A percentile compares a stretch with the other conserved stretches of the same genome.
phyloP scores from a whole-genome alignment of 2,797 vertebrate species.

The Enteromius thamalakanensis region DNA sequence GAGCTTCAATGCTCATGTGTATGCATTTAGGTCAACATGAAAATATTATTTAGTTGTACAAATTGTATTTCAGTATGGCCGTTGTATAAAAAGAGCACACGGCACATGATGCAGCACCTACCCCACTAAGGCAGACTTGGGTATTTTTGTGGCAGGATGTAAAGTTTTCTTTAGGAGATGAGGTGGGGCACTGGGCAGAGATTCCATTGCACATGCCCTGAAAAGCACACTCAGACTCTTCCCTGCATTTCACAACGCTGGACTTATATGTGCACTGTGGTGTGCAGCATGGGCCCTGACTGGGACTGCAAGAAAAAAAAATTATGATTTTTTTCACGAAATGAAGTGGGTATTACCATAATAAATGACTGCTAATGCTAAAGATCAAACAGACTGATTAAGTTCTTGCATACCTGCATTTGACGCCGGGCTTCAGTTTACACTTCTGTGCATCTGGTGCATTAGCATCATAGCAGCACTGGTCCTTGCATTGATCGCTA shows the following conservation, averaged over 20 bases:
- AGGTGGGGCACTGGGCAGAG: constrained; percentile 84
- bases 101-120: constrained; percentile 65
- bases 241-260: constrained; percentile 76
- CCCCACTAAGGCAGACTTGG: constrained; percentile 96
- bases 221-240: constrained; percentile 87
- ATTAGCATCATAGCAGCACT: constrained; percentile 88
- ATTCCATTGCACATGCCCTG: constrained; percentile 83
- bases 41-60: neutral
- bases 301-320: constrained; percentile 79
- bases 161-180: constrained; percentile 84
- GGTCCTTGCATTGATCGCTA: constrained; percentile 90
- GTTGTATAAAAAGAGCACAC: neutral
- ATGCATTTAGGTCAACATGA: neutral
- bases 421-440: constrained; percentile 80
- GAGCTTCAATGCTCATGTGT: neutral
- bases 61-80: neutral
- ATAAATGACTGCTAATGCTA: no score
- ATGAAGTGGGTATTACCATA: neutral
- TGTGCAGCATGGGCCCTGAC: constrained; percentile 94
- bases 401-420: constrained; percentile 83
- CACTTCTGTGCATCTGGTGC: constrained; percentile 83
- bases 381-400: neutral
- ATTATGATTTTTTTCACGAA: neutral
- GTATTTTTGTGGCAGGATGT: constrained; percentile 88
- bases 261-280: constrained; percentile 76